Evolutionary conservation across 2,113 vertebrate species (phyloP), one percentile per base, ranked within the genome.

Genomic region (Gracilinanus agilis): DNA sequence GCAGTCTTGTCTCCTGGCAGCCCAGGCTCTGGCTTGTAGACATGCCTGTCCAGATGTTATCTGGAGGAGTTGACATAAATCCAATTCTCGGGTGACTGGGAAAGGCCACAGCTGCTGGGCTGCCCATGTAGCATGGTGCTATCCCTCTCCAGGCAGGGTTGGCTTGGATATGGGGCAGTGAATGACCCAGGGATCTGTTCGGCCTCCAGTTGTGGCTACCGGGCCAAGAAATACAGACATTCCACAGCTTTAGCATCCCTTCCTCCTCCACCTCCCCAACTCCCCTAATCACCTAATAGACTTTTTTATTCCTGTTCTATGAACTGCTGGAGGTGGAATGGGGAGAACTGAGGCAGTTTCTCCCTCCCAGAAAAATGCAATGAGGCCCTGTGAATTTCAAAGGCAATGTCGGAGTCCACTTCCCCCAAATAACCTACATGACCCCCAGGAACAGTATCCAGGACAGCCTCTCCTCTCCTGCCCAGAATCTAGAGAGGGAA

Each of bases 91-190:
- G 96, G 96, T 97, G 96, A 97, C 94, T 97, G 95, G 94, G 97
- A 97, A 97, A 98, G 96, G 92, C 93, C 97, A 96, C 93, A 23
- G 90, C 95, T 96, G 93, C 95, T 96, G 94, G 93, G 55, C 9
- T 96, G 97, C 95, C 97, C 97, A 94, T 29, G 91, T 96, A 94
- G 16, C 96, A 97, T 97, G 96, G 97, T 97, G 96, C 97, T 97
- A 98, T 98, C 97, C 10, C 7, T 93, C 93, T 96, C 44, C 95
- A 93, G 95, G 97, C 21, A 83, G 67, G 34, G 67, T 19, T 19
- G n/a, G 67, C 67, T 83, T 83, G n/a, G 67, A 83, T 9, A 40
- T 40, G n/a, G n/a, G n/a, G 67, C 40, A 40, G 16, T 83, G 67
- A 7, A 23, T 83, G 67, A 83, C 67, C 67, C 40, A 8, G 67